Evolutionary conservation across 2,888 invertebrate species (phyloP).

Genomic region (Scaptomyza caliginosa): DNA sequence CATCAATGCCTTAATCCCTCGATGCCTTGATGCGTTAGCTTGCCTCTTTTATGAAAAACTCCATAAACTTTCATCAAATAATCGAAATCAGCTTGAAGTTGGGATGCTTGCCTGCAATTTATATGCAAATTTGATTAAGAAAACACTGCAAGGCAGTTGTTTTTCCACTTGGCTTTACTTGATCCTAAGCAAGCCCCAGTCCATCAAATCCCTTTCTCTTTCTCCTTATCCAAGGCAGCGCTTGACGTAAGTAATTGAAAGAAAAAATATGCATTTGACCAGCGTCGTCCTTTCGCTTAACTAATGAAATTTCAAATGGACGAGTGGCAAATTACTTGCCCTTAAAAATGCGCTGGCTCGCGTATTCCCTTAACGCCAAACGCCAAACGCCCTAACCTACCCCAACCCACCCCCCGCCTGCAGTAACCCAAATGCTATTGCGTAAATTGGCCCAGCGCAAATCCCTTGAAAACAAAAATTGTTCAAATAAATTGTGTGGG

Average conservation of each 20-base stretch:
- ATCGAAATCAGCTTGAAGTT: constrained; percentile 71
- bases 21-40: background rate
- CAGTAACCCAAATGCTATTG: constrained; percentile 37
- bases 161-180: constrained; percentile 14
- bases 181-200: constrained; percentile 7
- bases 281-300: constrained; percentile 52
- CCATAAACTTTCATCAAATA: constrained; percentile 74
- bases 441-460: constrained; percentile 71
- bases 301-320: constrained; percentile 78
- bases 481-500: constrained; percentile 73
- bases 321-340: constrained; percentile 78
- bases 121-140: constrained; percentile 77
- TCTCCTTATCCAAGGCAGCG: background rate
- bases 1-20: no score
- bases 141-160: constrained; percentile 57
- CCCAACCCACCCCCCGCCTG: background rate
- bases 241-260: constrained; percentile 66
- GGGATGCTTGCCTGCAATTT: constrained; percentile 69
- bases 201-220: background rate
- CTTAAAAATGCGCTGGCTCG: constrained; percentile 50
- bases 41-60: constrained; percentile 43
- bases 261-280: constrained; percentile 74
- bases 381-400: background rate
- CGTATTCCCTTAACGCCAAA: constrained; percentile 5
- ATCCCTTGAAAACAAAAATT: constrained; percentile 65